Conservation (phyloP, 2,113 vertebrate genomes). For the Gymnobelideus leadbeateri region DNA sequence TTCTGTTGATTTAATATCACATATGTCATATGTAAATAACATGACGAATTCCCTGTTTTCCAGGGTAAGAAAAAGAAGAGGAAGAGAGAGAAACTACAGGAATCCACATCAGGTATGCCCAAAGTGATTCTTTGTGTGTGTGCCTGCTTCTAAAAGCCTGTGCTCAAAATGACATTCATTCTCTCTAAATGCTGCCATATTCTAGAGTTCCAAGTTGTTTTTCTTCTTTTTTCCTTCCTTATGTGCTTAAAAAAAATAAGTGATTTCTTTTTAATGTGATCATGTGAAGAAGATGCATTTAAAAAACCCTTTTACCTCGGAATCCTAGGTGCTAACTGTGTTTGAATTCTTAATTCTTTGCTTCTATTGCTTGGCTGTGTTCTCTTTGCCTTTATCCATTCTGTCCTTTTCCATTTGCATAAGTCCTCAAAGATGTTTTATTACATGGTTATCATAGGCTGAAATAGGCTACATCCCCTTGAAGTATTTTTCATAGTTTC, state of each 20-base stretch:
- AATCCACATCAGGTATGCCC: conserved; percentile 93
- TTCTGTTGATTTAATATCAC: background rate
- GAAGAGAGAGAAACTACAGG: conserved; percentile 99
- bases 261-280: conserved; percentile 62
- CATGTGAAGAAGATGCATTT: conserved; percentile 41
- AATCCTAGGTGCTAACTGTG: background rate
- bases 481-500: conserved; percentile 36
- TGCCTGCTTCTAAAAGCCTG: background rate
- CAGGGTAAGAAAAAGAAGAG: conserved; percentile 99
- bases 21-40: fast-evolving
- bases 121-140: background rate
- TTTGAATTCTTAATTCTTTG: background rate
- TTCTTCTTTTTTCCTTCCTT: conserved; percentile 55
- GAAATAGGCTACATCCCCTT: background rate
- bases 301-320: background rate
- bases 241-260: conserved; percentile 28
- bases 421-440: background rate
- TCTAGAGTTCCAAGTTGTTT: conserved; percentile 45
- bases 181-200: conserved; percentile 39
- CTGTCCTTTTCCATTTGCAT: conserved; percentile 7
- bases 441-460: background rate
- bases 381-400: conserved; percentile 45
- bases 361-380: background rate
- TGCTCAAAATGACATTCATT: background rate
- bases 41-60: conserved; percentile 68